Evolutionary conservation across 2,113 vertebrate genomes (phyloP), one percentile per base, ranked within the genome.

Genomic region (Cyanocitta stelleri): DNA sequence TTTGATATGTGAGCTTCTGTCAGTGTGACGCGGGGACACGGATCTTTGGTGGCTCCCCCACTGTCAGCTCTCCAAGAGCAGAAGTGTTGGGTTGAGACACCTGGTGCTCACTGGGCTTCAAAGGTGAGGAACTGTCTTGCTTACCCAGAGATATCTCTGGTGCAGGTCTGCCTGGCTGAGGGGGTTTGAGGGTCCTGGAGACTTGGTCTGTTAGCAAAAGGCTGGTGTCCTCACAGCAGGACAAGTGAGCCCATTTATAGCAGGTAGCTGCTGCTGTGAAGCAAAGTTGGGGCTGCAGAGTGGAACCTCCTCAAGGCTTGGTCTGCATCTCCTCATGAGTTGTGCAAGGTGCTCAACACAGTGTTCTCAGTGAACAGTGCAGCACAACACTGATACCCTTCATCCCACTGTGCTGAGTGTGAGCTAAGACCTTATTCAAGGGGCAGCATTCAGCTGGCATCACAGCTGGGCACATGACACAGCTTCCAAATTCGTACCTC

Each of bases 381-480:
- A 43, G 15, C 44, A 13, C 69, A 56, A 3, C n/a, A 22, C 54
- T 39, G 51, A 55, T 30, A 41, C 33, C 30, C 16, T 49, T 24
- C 41, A 39, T 33, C 33, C 58, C 49, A 39, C 58, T 15, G 48
- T 27, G 41, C 39, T 46, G 33, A 44, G 46, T 30, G 26, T 0
- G 1, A 24, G 37, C 39, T 7, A 6, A 26, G 22, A 15, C 59
- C 58, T 73, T 30, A 18, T 62, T 13, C 49, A 21, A 86, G 84
- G 72, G 26, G 44, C 33, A 69, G 44, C 33, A 23, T 26, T 43
- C 3, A 1, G 32, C 4, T 4, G 3, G 64, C 41, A 33, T 74
- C 0, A 0, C 15, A 10, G 58, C 3, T 6, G 15, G 54, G 39
- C 4, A 3, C 37, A 41, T 16, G 22, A 30, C 23, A 43, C 46